These are phyloP conservation scores for Sterrhoptilus dennistouni DNA, from an alignment of 2,113 vertebrate genomes.

Conservation along the genomic window DNA sequence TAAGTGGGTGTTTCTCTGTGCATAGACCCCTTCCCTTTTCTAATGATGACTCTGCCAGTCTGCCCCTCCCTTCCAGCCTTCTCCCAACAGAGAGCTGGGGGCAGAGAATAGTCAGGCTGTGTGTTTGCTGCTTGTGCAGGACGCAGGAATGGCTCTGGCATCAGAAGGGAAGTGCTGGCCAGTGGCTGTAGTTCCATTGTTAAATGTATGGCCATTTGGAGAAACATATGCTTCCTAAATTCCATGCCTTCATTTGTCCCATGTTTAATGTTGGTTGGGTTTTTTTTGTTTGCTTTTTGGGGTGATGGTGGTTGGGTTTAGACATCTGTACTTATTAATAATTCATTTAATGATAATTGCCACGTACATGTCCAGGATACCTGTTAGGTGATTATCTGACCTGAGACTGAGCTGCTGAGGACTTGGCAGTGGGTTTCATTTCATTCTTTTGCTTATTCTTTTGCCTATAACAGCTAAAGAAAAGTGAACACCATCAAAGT, in stretches of 20 bases:
- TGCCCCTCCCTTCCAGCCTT: not conserved
- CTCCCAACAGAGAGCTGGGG: fast-evolving
- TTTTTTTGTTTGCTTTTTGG: not conserved
- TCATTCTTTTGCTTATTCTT: not conserved
- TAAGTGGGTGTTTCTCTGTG: not conserved
- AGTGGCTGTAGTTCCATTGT: not conserved
- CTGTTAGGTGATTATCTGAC: not conserved
- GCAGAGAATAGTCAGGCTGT: not conserved
- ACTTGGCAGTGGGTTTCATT: not conserved
- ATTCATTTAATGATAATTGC: not conserved
- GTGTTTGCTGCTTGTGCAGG: not conserved
- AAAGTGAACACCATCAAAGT: not conserved
- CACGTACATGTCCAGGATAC: not conserved
- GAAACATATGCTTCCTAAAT: not conserved
- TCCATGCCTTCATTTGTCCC: not conserved
- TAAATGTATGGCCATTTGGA: not conserved
- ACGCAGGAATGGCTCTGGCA: not conserved
- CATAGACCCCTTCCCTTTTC: not conserved
- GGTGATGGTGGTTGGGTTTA: not conserved
- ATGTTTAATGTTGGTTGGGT: not conserved
- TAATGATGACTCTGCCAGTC: not conserved
- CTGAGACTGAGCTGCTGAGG: not conserved
- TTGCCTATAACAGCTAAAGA: not conserved
- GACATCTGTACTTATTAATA: not conserved
- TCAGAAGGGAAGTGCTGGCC: not conserved